phyloP scores from a whole-genome alignment of 2,797 vertebrate genomes.

The Takifugu ocellatus region DNA sequence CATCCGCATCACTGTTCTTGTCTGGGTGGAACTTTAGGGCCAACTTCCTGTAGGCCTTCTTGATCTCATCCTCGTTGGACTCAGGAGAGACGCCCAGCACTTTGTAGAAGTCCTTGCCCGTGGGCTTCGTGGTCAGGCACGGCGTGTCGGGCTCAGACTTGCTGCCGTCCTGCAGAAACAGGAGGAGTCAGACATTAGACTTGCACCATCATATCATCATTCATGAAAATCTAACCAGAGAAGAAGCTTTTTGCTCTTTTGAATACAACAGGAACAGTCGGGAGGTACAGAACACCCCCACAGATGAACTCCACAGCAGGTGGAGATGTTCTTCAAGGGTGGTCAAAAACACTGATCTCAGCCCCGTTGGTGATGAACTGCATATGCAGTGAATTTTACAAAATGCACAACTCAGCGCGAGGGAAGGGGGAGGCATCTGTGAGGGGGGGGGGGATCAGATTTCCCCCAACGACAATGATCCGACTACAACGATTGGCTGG shows the following conservation, averaged over 20 bases:
- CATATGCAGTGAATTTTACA: slow-evolving; percentile 21
- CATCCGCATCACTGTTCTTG: slow-evolving; percentile 77
- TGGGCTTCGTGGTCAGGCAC: slow-evolving; percentile 73
- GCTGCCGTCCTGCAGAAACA: slow-evolving; percentile 65
- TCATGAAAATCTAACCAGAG: neutral
- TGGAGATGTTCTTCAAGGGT: neutral
- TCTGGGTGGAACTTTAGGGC: slow-evolving; percentile 91
- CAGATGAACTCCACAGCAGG: neutral
- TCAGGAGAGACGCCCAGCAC: slow-evolving; percentile 85
- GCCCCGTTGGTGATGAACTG: slow-evolving; percentile 17
- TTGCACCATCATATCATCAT: neutral
- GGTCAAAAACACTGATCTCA: slow-evolving; percentile 24
- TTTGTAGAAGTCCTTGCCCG: slow-evolving; percentile 94
- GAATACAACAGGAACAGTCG: too few relatives aligned
- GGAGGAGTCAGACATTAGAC: slow-evolving; percentile 3
- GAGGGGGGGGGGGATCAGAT: slow-evolving; percentile 13
- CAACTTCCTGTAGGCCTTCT: slow-evolving; percentile 94
- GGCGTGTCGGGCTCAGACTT: slow-evolving; percentile 71
- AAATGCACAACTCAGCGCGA: slow-evolving; percentile 25
- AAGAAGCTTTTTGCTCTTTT: neutral
- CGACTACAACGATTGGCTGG: slow-evolving; percentile 59
- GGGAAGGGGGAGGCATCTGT: neutral
- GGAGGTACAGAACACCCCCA: slow-evolving; percentile 1
- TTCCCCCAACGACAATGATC: slow-evolving; percentile 42
- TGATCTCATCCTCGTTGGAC: slow-evolving; percentile 94